A percentile compares a stretch with the other conserved stretches of the same genome.
Conservation (phyloP, 2,888 invertebrate species). For the Agrilus mali region DNA sequence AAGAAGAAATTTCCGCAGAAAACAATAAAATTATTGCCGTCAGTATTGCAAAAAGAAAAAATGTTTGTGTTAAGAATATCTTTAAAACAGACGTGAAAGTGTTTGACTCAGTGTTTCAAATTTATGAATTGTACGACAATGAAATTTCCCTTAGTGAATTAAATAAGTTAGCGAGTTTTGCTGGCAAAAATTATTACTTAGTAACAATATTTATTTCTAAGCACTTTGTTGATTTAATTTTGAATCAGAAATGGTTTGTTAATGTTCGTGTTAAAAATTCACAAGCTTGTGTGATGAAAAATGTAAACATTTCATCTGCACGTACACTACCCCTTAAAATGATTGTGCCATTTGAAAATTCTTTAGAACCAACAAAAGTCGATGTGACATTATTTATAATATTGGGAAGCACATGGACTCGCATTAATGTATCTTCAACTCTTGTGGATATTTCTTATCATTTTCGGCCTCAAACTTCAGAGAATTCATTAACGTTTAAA, state of each 20-base stretch:
- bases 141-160: slow-evolving; percentile 15
- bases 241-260: slow-evolving; percentile 19
- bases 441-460: slow-evolving; percentile 25
- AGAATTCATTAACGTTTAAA: too few species aligned
- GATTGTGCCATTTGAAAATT: slow-evolving; percentile 20
- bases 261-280: slow-evolving; percentile 15
- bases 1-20: slow-evolving; percentile 17
- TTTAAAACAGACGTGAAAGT: slow-evolving; percentile 24
- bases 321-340: slow-evolving; percentile 16
- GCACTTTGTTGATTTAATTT: slow-evolving; percentile 20
- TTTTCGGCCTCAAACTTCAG: slow-evolving; percentile 13
- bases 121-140: slow-evolving; percentile 19
- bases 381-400: slow-evolving; percentile 17
- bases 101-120: slow-evolving; percentile 21
- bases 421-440: slow-evolving; percentile 18
- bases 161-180: slow-evolving; percentile 7
- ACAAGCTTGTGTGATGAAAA: slow-evolving; percentile 11
- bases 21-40: slow-evolving; percentile 20
- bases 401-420: slow-evolving; percentile 14
- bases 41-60: slow-evolving; percentile 14
- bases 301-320: slow-evolving; percentile 12
- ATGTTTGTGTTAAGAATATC: slow-evolving; percentile 16
- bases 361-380: slow-evolving; percentile 16
- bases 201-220: slow-evolving; percentile 24
- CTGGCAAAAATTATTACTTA: slow-evolving; percentile 22